Base-by-base conservation (phyloP, 2,797 vertebrate genomes). In the Echiichthys vipera region DNA sequence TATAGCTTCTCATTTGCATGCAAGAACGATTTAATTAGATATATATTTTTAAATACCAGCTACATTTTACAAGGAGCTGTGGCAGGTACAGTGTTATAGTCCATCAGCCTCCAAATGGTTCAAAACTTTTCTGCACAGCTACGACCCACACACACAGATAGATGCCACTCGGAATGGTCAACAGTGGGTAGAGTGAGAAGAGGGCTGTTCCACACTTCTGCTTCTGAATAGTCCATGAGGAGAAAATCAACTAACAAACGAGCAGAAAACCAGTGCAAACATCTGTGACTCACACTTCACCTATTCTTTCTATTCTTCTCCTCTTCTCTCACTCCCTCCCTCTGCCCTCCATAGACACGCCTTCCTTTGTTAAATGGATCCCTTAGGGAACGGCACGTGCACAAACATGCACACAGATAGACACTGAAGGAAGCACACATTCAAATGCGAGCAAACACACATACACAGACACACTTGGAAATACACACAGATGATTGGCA, bases 201-300 rank as follows among this genome's bases (percentile, higher is more conserved):
- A 57, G 30, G 68, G 76, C 51, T 43, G 81, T 40, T 64, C 51
- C 78, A 81, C 82, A 84, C 75, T 61, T 46, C 5, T 37, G 57
- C 51, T 17, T 71, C 37, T 78, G 55, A 34, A 72, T 20, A 29
- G 43, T 30, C 17, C 13, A 30, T 3, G 32, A 71, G 25, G 27
- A 73, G 36, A 66, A 74, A 82, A 65, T 13, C 39, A 14, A 34
- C 57, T 58, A 65, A 86, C 80, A 77, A 75, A 79, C 4, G 27
- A 82, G 51, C 17, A 45, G 42, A 80, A 83, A 75, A 86, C 15
- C 14, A 78, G 54, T 22, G 27, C 65, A 74, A 78, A 84, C 84
- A 89, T 87, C 89, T 90, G 88, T 74, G 80, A 70, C 69, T 91
- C 73, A 77, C 74, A 78, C 78, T 74, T 58, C 65, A 30, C 56